A percentile compares a stretch with the other conserved stretches of the same genome.
phyloP scores from a whole-genome alignment of 1,140 invertebrate genomes.

The Leucophenga varia region DNA sequence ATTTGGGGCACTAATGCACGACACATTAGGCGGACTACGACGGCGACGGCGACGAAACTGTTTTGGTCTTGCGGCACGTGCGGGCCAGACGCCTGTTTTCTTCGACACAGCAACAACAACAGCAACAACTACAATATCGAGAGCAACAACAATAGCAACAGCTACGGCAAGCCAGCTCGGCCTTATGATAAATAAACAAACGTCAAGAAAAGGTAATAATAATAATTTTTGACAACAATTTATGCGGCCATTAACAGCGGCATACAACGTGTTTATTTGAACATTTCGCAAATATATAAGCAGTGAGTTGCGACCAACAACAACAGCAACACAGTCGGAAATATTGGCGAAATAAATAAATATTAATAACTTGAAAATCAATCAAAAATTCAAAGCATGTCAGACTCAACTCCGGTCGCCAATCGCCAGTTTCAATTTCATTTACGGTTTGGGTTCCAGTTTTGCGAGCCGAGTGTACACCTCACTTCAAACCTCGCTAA shows the following conservation, averaged over 20 bases:
- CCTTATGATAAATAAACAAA: constrained; percentile 46
- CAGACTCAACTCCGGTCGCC: constrained; percentile 11
- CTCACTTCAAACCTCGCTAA: constrained; percentile 37
- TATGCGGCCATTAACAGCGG: constrained; percentile 50
- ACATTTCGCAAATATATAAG: constrained; percentile 34
- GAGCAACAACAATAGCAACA: background rate
- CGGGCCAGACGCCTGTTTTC: constrained; percentile 16
- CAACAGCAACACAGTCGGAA: constrained; percentile 7
- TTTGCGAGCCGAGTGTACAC: constrained; percentile 30
- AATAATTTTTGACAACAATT: constrained; percentile 45
- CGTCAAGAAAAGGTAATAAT: background rate
- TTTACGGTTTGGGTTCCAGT: constrained; percentile 1
- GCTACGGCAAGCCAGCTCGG: too few relatives aligned
- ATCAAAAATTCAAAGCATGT: constrained; percentile 47
- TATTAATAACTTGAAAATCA: constrained; percentile 46
- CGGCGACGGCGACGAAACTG: constrained; percentile 22
- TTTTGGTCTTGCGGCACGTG: constrained; percentile 39
- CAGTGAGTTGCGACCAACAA: constrained; percentile 3
- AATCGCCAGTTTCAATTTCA: too few relatives aligned
- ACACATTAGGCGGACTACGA: constrained; percentile 30
- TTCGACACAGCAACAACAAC: constrained; percentile 2
- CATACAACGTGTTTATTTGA: constrained; percentile 52
- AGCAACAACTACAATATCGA: constrained; percentile 6
- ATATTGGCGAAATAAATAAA: constrained; percentile 42
- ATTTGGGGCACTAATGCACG: constrained; percentile 36